Evolutionary conservation across 2,888 invertebrate species (phyloP).

Genomic region (Agrochola circellaris): DNA sequence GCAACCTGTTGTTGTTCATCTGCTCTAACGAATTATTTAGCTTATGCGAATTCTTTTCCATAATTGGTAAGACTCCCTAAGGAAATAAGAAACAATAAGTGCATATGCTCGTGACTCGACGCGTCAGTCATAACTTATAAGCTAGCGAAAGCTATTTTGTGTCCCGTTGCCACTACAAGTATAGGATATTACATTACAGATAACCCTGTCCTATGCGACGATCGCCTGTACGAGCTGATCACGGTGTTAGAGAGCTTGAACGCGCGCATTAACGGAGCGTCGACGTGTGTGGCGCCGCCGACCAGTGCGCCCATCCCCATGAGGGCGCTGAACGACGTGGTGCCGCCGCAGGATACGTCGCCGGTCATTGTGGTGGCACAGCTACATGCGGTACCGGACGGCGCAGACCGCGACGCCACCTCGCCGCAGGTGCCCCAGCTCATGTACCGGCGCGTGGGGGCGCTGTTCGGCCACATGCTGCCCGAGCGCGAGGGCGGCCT

Average conservation of each 20-base stretch:
- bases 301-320: slow-evolving; percentile 80
- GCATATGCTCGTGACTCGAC: slow-evolving; percentile 2
- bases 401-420: slow-evolving; percentile 64
- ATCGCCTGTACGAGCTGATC: slow-evolving; percentile 93
- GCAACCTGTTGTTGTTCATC: neutral
- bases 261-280: slow-evolving; percentile 93
- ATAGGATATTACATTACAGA: slow-evolving; percentile 89
- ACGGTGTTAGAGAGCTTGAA: slow-evolving; percentile 93
- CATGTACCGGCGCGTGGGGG: slow-evolving; percentile 82
- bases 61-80: neutral
- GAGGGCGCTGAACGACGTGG: slow-evolving; percentile 83
- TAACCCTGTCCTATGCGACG: slow-evolving; percentile 95
- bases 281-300: slow-evolving; percentile 88
- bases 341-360: slow-evolving; percentile 73
- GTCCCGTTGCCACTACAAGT: slow-evolving; percentile 40
- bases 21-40: slow-evolving; percentile 47
- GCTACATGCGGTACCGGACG: slow-evolving; percentile 69
- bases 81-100: neutral
- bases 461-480: slow-evolving; percentile 82
- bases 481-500: slow-evolving; percentile 83
- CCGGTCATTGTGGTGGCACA: slow-evolving; percentile 82
- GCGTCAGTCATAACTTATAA: neutral
- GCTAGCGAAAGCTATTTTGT: slow-evolving; percentile 12
- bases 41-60: slow-evolving; percentile 46
- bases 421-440: slow-evolving; percentile 74